phyloP scores from a whole-genome alignment of 2,888 invertebrate species.

The Aleiodes alternator region DNA sequence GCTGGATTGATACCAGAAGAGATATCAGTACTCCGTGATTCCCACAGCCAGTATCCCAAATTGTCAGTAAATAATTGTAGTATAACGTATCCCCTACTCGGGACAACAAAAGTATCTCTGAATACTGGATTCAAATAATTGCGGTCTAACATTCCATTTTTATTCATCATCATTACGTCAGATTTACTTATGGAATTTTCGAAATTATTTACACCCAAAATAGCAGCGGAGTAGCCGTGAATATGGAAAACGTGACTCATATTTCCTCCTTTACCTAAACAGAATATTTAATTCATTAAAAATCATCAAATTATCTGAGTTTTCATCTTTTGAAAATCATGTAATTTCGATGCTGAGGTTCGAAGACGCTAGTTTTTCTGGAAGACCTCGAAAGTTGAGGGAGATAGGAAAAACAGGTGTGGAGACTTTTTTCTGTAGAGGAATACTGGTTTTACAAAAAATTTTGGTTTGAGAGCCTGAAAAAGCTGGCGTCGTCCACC shows the following conservation, averaged over 20 bases:
- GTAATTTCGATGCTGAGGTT: too few relatives aligned
- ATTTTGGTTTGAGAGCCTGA: too few relatives aligned
- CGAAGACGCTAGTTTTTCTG: too few relatives aligned
- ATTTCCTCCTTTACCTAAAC: conserved; percentile 77
- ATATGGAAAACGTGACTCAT: conserved; percentile 80
- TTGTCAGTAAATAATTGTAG: conserved; percentile 63
- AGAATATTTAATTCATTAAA: conserved; percentile 12
- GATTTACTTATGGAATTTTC: conserved; percentile 73
- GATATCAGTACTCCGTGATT: conserved; percentile 61
- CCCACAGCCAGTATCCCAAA: conserved; percentile 67
- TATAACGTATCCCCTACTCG: conserved; percentile 78
- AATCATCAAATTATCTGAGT: too few relatives aligned
- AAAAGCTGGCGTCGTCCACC: too few relatives aligned
- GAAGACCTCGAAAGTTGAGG: too few relatives aligned
- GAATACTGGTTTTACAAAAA: too few relatives aligned
- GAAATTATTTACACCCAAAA: conserved; percentile 62
- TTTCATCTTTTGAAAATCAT: too few relatives aligned
- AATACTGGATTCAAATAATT: conserved; percentile 75
- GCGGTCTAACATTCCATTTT: conserved; percentile 73
- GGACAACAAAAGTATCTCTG: conserved; percentile 81
- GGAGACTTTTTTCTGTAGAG: too few relatives aligned
- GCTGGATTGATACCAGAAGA: conserved; percentile 53
- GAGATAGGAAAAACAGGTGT: too few relatives aligned
- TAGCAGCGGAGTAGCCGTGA: conserved; percentile 76
- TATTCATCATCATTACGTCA: conserved; percentile 72